Evolutionary conservation across 2,113 vertebrate genomes (phyloP).

Genomic region (Solea solea): DNA sequence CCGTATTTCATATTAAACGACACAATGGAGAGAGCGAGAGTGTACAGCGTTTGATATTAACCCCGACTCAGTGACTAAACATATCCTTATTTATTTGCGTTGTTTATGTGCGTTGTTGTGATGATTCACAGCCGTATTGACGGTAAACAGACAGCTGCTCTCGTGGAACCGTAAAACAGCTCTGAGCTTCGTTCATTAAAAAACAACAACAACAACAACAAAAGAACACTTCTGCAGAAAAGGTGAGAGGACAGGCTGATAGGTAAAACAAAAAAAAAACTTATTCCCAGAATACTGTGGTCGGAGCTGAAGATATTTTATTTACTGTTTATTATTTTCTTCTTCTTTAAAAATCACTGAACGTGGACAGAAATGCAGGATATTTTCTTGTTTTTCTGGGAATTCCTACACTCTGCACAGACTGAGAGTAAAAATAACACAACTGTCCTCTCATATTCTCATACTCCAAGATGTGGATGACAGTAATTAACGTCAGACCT

Average conservation of each 20-base stretch:
- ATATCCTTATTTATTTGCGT: slow-evolving; percentile 30
- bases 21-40: slow-evolving; percentile 8
- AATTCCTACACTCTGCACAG: neutral
- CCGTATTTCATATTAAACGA: neutral
- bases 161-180: slow-evolving; percentile 37
- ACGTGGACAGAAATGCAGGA: slow-evolving; percentile 18
- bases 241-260: slow-evolving; percentile 52
- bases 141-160: slow-evolving; percentile 47
- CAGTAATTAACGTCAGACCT: neutral
- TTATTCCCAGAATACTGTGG: slow-evolving; percentile 28
- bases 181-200: slow-evolving; percentile 38
- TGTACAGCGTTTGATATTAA: slow-evolving; percentile 20
- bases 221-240: slow-evolving; percentile 55
- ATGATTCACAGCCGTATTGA: slow-evolving; percentile 45
- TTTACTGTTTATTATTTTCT: slow-evolving; percentile 37
- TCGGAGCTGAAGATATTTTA: slow-evolving; percentile 29
- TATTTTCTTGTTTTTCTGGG: slow-evolving; percentile 2
- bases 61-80: slow-evolving; percentile 15
- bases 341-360: slow-evolving; percentile 24
- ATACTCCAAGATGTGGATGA: neutral
- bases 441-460: neutral
- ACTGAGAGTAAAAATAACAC: neutral
- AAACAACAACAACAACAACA: slow-evolving; percentile 56
- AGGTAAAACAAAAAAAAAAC: slow-evolving; percentile 13
- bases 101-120: slow-evolving; percentile 43